phyloP scores from a whole-genome alignment of 2,888 invertebrate genomes.

The Epirrita christyi region DNA sequence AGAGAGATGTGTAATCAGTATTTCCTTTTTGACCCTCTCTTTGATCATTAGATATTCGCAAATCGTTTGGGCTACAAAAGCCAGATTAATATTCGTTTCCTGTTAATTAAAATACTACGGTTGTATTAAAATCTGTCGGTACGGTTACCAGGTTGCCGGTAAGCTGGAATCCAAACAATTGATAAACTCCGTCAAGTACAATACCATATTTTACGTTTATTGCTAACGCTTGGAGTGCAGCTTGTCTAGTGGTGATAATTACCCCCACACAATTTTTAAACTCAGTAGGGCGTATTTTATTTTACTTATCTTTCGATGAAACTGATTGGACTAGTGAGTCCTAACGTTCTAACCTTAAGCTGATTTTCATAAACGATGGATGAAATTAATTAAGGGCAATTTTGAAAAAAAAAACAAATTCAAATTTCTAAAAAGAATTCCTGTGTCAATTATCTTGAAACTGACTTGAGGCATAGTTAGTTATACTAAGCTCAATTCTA shows the following conservation, averaged over 20 bases:
- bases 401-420: too few relatives aligned
- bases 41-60: conserved; percentile 54
- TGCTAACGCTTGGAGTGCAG: too few relatives aligned
- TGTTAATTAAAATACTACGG: conserved; percentile 33
- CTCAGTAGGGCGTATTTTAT: conserved; percentile 6
- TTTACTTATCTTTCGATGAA: conserved; percentile 18
- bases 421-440: too few relatives aligned
- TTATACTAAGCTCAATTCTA: background rate
- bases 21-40: conserved; percentile 60
- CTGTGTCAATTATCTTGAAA: too few relatives aligned
- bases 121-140: conserved; percentile 19
- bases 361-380: too few relatives aligned
- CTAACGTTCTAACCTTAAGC: too few relatives aligned
- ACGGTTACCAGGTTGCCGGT: conserved; percentile 14
- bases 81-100: conserved; percentile 32
- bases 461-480: too few relatives aligned
- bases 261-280: conserved; percentile 23
- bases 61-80: conserved; percentile 37
- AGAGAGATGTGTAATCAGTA: conserved; percentile 71
- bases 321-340: too few relatives aligned
- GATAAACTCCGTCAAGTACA: background rate
- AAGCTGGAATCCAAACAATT: background rate
- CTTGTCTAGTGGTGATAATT: background rate
- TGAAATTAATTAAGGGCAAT: too few relatives aligned
- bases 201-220: too few relatives aligned